Base-by-base conservation (phyloP, 2,888 invertebrate species). In the Lissocephala sabroskyi region DNA sequence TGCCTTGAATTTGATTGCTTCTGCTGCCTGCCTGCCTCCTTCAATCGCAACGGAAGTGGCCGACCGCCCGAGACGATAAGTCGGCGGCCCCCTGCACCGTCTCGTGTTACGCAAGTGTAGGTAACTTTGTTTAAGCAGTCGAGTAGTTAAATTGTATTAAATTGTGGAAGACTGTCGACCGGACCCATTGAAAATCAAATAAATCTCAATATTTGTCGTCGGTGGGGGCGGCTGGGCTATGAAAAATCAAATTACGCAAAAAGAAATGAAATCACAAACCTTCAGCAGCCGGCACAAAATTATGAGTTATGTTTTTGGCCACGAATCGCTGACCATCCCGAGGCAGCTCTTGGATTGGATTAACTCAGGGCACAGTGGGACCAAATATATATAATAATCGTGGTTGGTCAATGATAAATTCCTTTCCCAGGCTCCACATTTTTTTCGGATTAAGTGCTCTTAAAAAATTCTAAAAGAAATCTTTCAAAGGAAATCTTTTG, bases 161-260 rank as follows among this genome's bases (percentile, higher is more conserved):
- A 51, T 64, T 75, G 62, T 39, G 10, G 5, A 29, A 32, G 46
- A 43, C 45, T 33, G 11, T 33, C 14, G 7, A 11, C 33, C 19
- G 16, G 30, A 40, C 54, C 68, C 45, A 54, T 65, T 76, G 65
- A 55, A 76, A 76, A 64, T 52, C 71, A 77, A 74, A 71, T 71
- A 77, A 71, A 71, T 77, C 75, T 74, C 62, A 71, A 77, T 71
- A 65, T 52, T 74, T 55, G 55, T 55, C 53, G 39, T 9, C 32
- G 16, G 18, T 16, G n/a, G 13, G 7, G 6, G 18, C 13, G 23
- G 32, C 13, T 6, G 17, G 37, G 41, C 47, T 40, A 44, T n/a
- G 44, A 45, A 37, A 67, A 68, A 75, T 67, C 73, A 75, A 76
- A 76, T 68, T 68, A 75, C 61, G 61, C 16, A 37, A 66, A 75